These are phyloP conservation scores for Ridgeia piscesae DNA, from an alignment of 1,140 invertebrate genomes.

Conservation along the genomic window DNA sequence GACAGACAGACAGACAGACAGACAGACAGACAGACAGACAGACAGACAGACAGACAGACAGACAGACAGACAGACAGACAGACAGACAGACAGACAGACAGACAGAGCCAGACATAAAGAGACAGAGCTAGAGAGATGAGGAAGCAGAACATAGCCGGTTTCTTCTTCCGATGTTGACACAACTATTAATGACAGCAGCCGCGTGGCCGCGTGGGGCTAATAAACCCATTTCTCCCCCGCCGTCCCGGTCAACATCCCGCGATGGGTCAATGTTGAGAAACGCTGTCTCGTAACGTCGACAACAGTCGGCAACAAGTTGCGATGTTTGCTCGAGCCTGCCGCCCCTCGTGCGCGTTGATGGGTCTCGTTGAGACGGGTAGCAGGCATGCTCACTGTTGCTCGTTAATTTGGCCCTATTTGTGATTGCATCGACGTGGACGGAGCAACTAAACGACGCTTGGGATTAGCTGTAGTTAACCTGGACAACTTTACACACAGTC, in stretches of 20 bases:
- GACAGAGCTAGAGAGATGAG: not conserved
- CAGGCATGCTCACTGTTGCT: not conserved
- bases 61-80: too few relatives aligned
- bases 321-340: not conserved
- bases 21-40: too few relatives aligned
- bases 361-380: not conserved
- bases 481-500: too few relatives aligned
- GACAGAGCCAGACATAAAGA: not conserved
- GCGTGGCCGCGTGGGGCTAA: not conserved
- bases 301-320: not conserved
- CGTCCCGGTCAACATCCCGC: not conserved
- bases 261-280: not conserved
- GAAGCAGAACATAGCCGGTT: not conserved
- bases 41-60: too few relatives aligned
- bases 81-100: not conserved
- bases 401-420: not conserved
- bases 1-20: too few relatives aligned
- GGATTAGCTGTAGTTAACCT: not conserved
- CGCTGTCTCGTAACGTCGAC: not conserved
- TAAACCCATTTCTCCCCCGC: not conserved
- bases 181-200: not conserved
- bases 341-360: not conserved
- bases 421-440: not conserved
- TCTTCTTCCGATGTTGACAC: not conserved
- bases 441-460: not conserved